phyloP scores from a whole-genome alignment of 2,888 invertebrate species.

The Erpobdella octoculata region DNA sequence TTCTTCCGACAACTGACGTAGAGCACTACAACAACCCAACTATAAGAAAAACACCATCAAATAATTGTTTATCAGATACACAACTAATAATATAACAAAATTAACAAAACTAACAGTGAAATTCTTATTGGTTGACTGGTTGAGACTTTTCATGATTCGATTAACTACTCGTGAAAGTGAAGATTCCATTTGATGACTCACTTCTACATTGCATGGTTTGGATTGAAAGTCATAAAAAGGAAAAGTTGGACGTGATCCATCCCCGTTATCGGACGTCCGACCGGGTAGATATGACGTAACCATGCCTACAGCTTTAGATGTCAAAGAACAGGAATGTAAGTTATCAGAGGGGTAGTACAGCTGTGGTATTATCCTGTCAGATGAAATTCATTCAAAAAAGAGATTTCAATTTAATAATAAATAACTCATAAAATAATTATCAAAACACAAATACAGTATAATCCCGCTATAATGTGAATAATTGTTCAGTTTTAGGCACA shows the following conservation, averaged over 20 bases:
- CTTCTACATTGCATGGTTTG: no score
- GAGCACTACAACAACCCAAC: constrained; percentile 64
- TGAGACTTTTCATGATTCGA: constrained; percentile 56
- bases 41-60: constrained; percentile 39
- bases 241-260: no score
- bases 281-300: constrained; percentile 39
- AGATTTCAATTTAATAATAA: no score
- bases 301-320: constrained; percentile 51
- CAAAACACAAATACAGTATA: no score
- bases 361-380: constrained; percentile 48
- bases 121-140: constrained; percentile 63
- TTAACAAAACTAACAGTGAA: constrained; percentile 57
- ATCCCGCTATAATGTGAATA: no score
- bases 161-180: constrained; percentile 59
- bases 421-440: no score
- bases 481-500: no score
- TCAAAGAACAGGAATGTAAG: constrained; percentile 57
- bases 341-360: constrained; percentile 52
- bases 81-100: neutral
- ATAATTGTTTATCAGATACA: neutral
- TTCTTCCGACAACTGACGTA: constrained; percentile 61
- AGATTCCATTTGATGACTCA: constrained; percentile 56
- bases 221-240: no score
- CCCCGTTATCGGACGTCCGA: no score
- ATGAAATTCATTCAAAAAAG: no score